These are phyloP conservation scores for Heliconius ethilla DNA, from an alignment of 2,888 invertebrate species.

Conservation along the genomic window DNA sequence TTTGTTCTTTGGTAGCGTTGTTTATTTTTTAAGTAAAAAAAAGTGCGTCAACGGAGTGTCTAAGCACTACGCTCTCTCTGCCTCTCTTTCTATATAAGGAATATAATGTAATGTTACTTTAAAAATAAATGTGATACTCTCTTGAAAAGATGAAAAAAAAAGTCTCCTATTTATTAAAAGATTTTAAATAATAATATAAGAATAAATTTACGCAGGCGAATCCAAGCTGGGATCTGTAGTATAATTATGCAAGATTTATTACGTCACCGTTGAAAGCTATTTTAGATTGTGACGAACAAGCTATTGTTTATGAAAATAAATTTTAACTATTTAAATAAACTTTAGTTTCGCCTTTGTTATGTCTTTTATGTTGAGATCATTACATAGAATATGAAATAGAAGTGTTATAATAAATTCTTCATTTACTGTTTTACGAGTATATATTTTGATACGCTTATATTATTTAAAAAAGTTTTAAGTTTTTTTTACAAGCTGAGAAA, in stretches of 20 bases:
- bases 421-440: background rate
- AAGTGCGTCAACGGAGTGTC: too few species aligned
- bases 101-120: too few species aligned
- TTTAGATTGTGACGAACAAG: conserved; percentile 6
- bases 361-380: background rate
- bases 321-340: background rate
- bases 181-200: too few species aligned
- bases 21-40: too few species aligned
- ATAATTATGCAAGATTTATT: background rate
- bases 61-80: too few species aligned
- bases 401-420: background rate
- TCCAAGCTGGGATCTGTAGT: background rate
- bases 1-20: background rate
- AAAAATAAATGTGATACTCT: too few species aligned
- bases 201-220: background rate
- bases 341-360: conserved; percentile 8
- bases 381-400: background rate
- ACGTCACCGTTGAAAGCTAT: background rate
- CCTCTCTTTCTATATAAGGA: too few species aligned
- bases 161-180: too few species aligned
- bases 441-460: too few species aligned
- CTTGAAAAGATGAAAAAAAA: too few species aligned
- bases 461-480: too few species aligned
- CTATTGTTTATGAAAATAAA: background rate
- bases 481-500: too few species aligned